These are phyloP conservation scores for Lagodon rhomboides DNA, from an alignment of 2,797 vertebrate genomes.

Conservation along the genomic window DNA sequence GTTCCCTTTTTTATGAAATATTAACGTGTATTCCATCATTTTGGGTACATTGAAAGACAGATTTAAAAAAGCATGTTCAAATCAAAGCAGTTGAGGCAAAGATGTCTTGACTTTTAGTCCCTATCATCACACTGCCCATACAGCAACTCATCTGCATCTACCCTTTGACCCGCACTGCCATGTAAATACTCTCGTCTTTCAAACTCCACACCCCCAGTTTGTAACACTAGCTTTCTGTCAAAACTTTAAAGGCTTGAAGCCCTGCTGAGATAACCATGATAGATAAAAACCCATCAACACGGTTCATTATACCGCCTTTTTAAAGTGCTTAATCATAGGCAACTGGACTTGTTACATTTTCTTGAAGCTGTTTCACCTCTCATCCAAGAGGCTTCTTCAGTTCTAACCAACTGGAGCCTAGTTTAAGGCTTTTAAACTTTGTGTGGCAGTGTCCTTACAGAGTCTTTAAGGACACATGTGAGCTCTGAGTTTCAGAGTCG, in stretches of 20 bases:
- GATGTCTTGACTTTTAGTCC: background rate
- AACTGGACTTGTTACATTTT: too few relatives aligned
- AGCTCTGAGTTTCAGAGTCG: too few relatives aligned
- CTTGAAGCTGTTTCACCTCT: too few relatives aligned
- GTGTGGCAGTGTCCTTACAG: too few relatives aligned
- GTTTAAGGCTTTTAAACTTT: too few relatives aligned
- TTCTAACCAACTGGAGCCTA: too few relatives aligned
- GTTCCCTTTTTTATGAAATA: background rate
- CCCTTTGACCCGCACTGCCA: background rate
- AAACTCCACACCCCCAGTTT: background rate
- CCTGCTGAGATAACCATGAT: constrained; percentile 10
- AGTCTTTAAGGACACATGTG: too few relatives aligned
- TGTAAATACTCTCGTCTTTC: background rate
- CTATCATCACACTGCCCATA: background rate
- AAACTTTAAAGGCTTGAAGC: background rate
- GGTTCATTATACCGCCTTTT: background rate
- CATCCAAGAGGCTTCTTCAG: too few relatives aligned
- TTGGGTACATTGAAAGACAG: background rate
- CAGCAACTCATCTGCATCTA: background rate
- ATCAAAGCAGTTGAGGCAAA: background rate
- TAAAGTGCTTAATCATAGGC: too few relatives aligned
- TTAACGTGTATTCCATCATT: background rate
- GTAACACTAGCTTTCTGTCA: constrained; percentile 7
- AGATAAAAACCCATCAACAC: background rate
- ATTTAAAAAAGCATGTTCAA: background rate